Evolutionary conservation across 1,140 invertebrate genomes (phyloP).

Genomic region (Sipha flava): DNA sequence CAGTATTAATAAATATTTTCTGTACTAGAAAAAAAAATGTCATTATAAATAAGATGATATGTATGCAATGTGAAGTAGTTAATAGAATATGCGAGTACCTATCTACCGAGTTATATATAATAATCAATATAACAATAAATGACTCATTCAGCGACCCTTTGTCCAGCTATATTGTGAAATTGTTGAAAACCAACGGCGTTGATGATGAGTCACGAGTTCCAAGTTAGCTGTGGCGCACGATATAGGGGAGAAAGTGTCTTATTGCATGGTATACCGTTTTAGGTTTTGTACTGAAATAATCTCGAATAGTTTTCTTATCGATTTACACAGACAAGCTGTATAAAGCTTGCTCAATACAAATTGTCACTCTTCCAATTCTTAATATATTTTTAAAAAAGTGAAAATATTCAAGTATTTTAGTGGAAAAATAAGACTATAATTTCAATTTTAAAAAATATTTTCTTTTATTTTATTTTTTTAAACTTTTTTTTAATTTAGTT

Average conservation of each 20-base stretch:
- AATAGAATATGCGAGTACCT: not conserved
- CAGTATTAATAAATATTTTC: too few species aligned
- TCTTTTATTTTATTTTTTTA: too few species aligned
- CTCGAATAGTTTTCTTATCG: not conserved
- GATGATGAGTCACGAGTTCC: constrained; percentile 12
- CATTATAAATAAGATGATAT: not conserved
- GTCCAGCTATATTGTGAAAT: not conserved
- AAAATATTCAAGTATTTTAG: too few species aligned
- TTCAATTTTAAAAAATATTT: too few species aligned
- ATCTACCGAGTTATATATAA: not conserved
- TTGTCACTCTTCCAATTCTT: too few species aligned
- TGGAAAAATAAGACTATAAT: too few species aligned
- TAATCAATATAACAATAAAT: constrained; percentile 22
- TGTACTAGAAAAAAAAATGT: too few species aligned
- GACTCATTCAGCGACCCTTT: constrained; percentile 14
- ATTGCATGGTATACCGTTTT: not conserved
- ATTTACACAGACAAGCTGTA: not conserved
- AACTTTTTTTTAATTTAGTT: too few species aligned
- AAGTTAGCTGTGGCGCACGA: not conserved
- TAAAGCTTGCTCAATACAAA: too few species aligned
- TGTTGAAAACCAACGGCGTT: constrained; percentile 17
- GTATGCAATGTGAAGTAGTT: not conserved
- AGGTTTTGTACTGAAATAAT: not conserved
- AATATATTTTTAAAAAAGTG: too few species aligned
- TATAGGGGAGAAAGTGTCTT: constrained; percentile 22